Evolutionary conservation across 2,888 invertebrate genomes (phyloP).

Genomic region (Agriotes lineatus): DNA sequence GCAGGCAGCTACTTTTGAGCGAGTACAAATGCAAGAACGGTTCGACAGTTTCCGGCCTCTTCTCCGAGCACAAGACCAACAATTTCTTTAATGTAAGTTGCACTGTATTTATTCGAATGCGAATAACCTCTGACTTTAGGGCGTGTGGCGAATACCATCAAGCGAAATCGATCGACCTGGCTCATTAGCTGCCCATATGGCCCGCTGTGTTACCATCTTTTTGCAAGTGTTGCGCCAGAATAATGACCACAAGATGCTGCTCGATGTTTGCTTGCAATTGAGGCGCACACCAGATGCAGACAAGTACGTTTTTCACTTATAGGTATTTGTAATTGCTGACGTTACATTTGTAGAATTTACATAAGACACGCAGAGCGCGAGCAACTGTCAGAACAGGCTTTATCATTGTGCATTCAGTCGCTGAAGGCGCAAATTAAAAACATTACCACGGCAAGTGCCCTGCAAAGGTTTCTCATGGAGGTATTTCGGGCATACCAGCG

Average conservation of each 20-base stretch:
- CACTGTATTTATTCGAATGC: neutral
- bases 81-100: constrained; percentile 89
- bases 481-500: constrained; percentile 78
- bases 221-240: constrained; percentile 85
- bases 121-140: constrained; percentile 67
- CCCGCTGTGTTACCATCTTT: constrained; percentile 83
- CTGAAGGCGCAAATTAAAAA: constrained; percentile 73
- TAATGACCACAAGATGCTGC: constrained; percentile 83
- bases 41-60: constrained; percentile 83
- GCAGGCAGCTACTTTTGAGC: constrained; percentile 78
- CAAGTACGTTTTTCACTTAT: constrained; percentile 77
- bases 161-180: constrained; percentile 93
- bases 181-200: constrained; percentile 92
- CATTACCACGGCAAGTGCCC: constrained; percentile 60
- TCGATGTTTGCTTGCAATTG: constrained; percentile 84
- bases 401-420: constrained; percentile 79
- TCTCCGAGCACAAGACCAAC: constrained; percentile 84
- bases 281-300: constrained; percentile 86
- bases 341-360: constrained; percentile 83
- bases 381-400: constrained; percentile 83
- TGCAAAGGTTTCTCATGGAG: constrained; percentile 68
- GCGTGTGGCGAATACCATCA: constrained; percentile 92
- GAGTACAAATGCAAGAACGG: constrained; percentile 76
- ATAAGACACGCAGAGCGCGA: constrained; percentile 87
- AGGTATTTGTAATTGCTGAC: too few relatives aligned